Base-by-base conservation (phyloP, 2,888 invertebrate genomes). In the Chloromyia formosa region DNA sequence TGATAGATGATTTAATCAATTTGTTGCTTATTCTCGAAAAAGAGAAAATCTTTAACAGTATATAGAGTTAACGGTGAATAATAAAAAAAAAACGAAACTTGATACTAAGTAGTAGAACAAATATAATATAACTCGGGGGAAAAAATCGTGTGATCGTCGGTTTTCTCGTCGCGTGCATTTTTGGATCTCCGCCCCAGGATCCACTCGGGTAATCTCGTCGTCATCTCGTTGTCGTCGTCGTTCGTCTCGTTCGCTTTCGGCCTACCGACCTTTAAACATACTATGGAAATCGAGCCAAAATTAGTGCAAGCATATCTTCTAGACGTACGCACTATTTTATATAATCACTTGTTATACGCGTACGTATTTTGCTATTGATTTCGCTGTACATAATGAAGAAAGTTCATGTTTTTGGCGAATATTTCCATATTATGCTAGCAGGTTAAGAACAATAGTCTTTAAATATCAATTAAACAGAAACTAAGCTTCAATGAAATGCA, bases 101-200 rank as follows among this genome's bases (percentile, higher is more conserved):
- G 69, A 69, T 56, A 73, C 60, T 42, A 75, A 66, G 66, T 62
- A 18, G 14, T 27, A 49, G 23, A 60, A 58, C 45, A 53, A 66
- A 73, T 23, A 75, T 62, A 56, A 69, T 64, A 58, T 62, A 49
- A 20, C n/a, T 10, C 27, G 27, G 61, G 61, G 61, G 61, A 73
- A 73, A 64, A 61, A 35, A 35, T 35, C 83, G 82, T 81, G 78
- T 78, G 74, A 81, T 81, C 81, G 83, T 82, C 79, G 79, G 79
- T 79, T 79, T 62, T 74, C 71, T 76, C 78, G 78, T 79, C 83
- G 84, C 83, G 84, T 82, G 83, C 80, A 75, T 73, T 54, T 76
- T 77, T 45, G 81, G 83, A 82, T 82, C 81, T 82, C 82, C 85
- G 85, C 85, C 85, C 84, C 85, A 82, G 80, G 80, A 81, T 84